Conservation (phyloP, 2,888 invertebrate species). For the Alloscopus bannaensis region DNA sequence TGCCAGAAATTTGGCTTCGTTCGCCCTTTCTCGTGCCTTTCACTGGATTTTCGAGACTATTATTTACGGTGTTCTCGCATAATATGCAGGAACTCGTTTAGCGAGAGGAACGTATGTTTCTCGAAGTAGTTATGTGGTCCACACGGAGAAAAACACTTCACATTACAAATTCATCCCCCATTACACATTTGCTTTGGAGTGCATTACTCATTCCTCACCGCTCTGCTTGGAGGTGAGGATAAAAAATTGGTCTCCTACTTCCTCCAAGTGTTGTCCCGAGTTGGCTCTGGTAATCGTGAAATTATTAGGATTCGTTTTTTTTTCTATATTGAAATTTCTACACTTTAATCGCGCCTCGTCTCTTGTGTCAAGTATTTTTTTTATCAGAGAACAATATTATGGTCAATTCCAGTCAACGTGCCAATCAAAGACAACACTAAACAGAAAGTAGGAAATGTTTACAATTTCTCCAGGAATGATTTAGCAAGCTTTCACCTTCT, state of each 20-base stretch:
- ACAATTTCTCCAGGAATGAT: no score
- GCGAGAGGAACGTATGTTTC: no score
- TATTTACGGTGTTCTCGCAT: no score
- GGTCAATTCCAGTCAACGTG: not conserved
- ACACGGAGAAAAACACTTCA: not conserved
- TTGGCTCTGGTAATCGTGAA: not conserved
- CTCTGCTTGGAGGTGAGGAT: not conserved
- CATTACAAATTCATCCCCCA: conserved; percentile 36
- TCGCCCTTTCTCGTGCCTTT: not conserved
- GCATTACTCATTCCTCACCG: conserved; percentile 25
- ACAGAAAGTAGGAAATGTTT: no score
- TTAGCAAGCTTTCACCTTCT: not conserved
- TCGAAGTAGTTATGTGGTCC: not conserved
- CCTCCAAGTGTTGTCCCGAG: not conserved
- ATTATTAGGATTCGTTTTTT: no score
- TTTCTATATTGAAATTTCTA: no score
- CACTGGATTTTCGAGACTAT: not conserved
- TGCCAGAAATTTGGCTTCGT: not conserved
- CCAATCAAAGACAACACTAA: no score
- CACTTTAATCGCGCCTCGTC: not conserved
- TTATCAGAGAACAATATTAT: not conserved
- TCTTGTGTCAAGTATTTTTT: not conserved
- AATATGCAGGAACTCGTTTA: no score
- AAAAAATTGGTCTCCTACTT: not conserved
- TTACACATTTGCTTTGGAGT: conserved; percentile 8